A percentile compares a stretch with the other conserved stretches of the same genome.
These are phyloP conservation scores for Cebuella pygmaea DNA, from an alignment of 2,797 vertebrate species.

Conservation along the genomic window DNA sequence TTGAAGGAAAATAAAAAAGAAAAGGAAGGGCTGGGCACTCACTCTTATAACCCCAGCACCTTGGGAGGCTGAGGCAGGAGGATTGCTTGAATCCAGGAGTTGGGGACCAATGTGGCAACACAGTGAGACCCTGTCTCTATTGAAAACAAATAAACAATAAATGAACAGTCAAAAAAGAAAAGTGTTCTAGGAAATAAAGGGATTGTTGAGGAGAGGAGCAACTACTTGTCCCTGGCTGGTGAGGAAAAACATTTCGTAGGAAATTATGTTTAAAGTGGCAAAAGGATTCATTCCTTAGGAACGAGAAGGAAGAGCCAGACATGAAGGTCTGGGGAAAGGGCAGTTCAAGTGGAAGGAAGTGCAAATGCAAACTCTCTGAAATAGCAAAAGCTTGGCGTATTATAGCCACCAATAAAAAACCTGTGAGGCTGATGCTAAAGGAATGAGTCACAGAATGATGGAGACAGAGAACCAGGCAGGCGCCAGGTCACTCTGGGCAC, in stretches of 20 bases:
- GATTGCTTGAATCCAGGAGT: not conserved
- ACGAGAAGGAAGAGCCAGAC: not conserved
- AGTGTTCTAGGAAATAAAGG: not conserved
- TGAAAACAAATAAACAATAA: not conserved
- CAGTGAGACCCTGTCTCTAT: not conserved
- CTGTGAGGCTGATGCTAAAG: not conserved
- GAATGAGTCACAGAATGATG: not conserved
- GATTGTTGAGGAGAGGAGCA: not conserved
- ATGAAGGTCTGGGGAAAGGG: not conserved
- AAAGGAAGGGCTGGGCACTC: not conserved
- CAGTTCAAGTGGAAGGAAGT: not conserved
- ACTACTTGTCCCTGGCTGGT: not conserved
- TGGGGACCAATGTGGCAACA: not conserved
- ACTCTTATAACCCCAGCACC: not conserved
- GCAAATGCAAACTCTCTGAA: not conserved
- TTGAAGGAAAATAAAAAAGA: not conserved
- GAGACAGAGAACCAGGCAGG: too few relatives aligned
- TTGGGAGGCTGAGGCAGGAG: not conserved
- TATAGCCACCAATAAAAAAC: not conserved
- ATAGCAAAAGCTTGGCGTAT: not conserved
- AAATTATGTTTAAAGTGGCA: not conserved
- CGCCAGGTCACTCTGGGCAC: not conserved
- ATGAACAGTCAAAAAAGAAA: not conserved
- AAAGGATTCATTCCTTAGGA: not conserved
- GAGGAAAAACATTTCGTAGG: not conserved